Evolutionary conservation across 2,113 vertebrate species (phyloP).

Genomic region (Etheostoma spectabile): DNA sequence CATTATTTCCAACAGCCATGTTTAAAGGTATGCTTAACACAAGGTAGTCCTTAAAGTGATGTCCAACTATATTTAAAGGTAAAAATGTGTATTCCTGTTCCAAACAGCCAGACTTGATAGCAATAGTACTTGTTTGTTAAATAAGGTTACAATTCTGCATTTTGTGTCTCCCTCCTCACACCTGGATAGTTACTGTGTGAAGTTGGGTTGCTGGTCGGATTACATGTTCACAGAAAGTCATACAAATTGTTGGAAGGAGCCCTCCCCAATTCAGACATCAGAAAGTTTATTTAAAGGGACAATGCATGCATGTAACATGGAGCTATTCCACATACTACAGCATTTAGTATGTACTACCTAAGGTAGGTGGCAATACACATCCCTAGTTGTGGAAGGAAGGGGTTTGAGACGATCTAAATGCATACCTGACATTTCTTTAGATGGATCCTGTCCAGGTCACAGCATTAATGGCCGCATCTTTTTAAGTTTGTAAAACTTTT

Average conservation of each 20-base stretch:
- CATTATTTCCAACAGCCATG: constrained; percentile 1
- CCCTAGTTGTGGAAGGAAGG: neutral
- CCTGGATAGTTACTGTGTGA: neutral
- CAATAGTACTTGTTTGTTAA: neutral
- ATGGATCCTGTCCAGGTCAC: constrained; percentile 25
- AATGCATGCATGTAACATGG: neutral
- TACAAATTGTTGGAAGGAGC: neutral
- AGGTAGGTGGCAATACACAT: neutral
- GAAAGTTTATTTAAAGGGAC: neutral
- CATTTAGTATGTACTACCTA: neutral
- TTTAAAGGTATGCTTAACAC: neutral
- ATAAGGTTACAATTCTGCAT: neutral
- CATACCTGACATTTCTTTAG: constrained; percentile 20
- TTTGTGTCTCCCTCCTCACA: neutral
- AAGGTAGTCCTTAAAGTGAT: neutral
- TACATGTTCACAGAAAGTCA: neutral
- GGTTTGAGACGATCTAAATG: constrained; percentile 8
- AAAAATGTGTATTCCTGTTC: neutral
- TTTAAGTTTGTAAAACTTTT: constrained; percentile 35
- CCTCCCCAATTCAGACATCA: neutral
- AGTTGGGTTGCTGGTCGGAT: neutral
- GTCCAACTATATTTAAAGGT: neutral
- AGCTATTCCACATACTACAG: neutral
- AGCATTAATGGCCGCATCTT: neutral
- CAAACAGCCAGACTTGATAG: neutral